Base-by-base conservation (phyloP, 2,797 vertebrate species). In the Sebastes kiyomatsui region DNA sequence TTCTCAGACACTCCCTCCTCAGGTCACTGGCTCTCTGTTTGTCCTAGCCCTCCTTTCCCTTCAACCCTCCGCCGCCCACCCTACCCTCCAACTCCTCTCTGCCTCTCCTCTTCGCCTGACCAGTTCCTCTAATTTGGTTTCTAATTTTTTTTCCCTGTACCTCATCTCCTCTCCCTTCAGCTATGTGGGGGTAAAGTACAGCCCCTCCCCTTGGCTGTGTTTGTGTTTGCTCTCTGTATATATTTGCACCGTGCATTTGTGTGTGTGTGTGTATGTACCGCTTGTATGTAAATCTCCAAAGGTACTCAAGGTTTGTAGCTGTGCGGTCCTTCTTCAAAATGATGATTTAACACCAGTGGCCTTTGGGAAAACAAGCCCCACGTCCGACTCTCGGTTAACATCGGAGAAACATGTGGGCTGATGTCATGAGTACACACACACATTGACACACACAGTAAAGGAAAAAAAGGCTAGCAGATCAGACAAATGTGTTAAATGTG, bases 51-150 rank as follows among this genome's bases (percentile, higher is more conserved):
- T 83, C 90, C 88, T 90, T 89, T 81, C 83, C 46, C 80, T 71
- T 81, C 81, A 75, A 58, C 74, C 81, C 72, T 27, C 49, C 62
- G 10, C 55, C 18, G 14, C 80, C 52, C 64, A 54, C 65, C 67
- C 79, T 46, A 62, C 72, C 80, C 78, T 72, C 58, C 54, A 78
- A 78, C 88, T 90, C 88, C 90, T 83, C 82, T 83, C 75, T 79
- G 75, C 86, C 86, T 88, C 90, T 86, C 82, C 84, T 91, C 83
- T 77, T 94, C 84, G 91, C 93, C 86, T 95, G 92, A 94, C 88
- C 90, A 90, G 89, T 90, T 95, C 90, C 84, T 93, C 89, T 95
- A 94, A 95, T 95, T 95, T 95, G 91, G 90, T 94, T 94, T 95
- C 85, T 89, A 88, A 90, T 94, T 92, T 92, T 92, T 91, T 90